Conservation (phyloP, 2,888 invertebrate genomes). For the Carterocephalus palaemon region DNA sequence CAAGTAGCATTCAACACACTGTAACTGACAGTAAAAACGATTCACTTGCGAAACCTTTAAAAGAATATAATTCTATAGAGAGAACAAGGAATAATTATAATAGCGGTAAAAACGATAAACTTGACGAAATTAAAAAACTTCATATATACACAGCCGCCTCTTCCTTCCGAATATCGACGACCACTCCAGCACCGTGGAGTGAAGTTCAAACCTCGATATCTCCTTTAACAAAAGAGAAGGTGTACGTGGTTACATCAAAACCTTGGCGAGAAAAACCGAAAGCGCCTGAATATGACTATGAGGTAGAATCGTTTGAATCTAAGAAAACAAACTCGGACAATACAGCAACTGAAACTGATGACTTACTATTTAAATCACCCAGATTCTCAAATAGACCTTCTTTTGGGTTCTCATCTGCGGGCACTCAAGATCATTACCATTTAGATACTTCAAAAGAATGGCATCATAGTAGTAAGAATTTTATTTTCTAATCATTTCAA, state of each 20-base stretch:
- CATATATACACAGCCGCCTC: slow-evolving; percentile 67
- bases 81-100: slow-evolving; percentile 47
- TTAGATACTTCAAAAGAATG: slow-evolving; percentile 66
- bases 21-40: slow-evolving; percentile 54
- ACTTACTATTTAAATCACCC: slow-evolving; percentile 66
- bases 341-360: slow-evolving; percentile 46
- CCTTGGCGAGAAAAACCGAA: slow-evolving; percentile 67
- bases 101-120: slow-evolving; percentile 48
- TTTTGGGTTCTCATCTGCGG: slow-evolving; percentile 65
- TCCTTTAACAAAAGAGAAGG: slow-evolving; percentile 87
- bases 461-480: slow-evolving; percentile 67
- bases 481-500: slow-evolving; percentile 2
- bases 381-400: slow-evolving; percentile 79
- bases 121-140: slow-evolving; percentile 51
- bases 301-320: slow-evolving; percentile 52
- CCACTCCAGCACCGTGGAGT: slow-evolving; percentile 81
- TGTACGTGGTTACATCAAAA: slow-evolving; percentile 90
- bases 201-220: slow-evolving; percentile 84
- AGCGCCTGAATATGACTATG: slow-evolving; percentile 49
- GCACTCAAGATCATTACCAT: slow-evolving; percentile 49
- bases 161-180: slow-evolving; percentile 58
- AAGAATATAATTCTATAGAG: slow-evolving; percentile 61
- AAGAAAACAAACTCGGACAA: slow-evolving; percentile 49
- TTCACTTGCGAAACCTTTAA: slow-evolving; percentile 40
- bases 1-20: slow-evolving; percentile 66